Percentiles rank a stretch among this genome's conserved stretches.
phyloP scores from a whole-genome alignment of 2,888 invertebrate genomes.

The Hedychridium roseum region DNA sequence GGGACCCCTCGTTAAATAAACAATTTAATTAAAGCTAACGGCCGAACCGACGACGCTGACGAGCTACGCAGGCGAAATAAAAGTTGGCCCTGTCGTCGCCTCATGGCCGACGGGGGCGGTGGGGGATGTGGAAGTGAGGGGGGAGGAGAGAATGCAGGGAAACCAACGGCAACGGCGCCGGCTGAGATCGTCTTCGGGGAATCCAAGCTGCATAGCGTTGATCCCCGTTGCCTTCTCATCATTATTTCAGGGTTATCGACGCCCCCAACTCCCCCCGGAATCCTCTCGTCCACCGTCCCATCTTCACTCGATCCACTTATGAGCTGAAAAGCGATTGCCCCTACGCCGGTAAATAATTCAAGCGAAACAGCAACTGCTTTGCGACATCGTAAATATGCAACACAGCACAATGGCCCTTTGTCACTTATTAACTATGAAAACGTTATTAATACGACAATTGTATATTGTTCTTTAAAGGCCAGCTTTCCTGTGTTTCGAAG shows the following conservation, averaged over 20 bases:
- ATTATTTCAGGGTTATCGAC: constrained; percentile 19
- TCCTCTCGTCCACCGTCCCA: neutral
- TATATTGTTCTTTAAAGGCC: too few relatives aligned
- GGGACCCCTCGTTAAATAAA: constrained; percentile 39
- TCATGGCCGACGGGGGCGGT: too few relatives aligned
- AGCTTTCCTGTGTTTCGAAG: too few relatives aligned
- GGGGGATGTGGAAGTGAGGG: too few relatives aligned
- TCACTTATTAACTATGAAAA: too few relatives aligned
- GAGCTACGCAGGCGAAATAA: constrained; percentile 3
- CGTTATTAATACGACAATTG: too few relatives aligned
- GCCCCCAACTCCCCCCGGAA: constrained; percentile 7
- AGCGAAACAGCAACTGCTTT: too few relatives aligned
- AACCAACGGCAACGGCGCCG: too few relatives aligned
- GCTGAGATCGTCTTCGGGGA: neutral
- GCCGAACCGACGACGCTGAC: constrained; percentile 19
- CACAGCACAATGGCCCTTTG: too few relatives aligned
- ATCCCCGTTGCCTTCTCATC: constrained; percentile 8
- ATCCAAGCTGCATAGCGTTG: neutral
- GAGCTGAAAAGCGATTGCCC: too few relatives aligned
- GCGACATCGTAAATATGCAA: too few relatives aligned
- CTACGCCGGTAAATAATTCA: too few relatives aligned
- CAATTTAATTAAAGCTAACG: constrained; percentile 47
- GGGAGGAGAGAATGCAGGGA: neutral
- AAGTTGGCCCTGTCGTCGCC: neutral
- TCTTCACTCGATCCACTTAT: neutral